Base-by-base conservation (phyloP, 2,797 vertebrate species). In the Passerculus sandwichensis region DNA sequence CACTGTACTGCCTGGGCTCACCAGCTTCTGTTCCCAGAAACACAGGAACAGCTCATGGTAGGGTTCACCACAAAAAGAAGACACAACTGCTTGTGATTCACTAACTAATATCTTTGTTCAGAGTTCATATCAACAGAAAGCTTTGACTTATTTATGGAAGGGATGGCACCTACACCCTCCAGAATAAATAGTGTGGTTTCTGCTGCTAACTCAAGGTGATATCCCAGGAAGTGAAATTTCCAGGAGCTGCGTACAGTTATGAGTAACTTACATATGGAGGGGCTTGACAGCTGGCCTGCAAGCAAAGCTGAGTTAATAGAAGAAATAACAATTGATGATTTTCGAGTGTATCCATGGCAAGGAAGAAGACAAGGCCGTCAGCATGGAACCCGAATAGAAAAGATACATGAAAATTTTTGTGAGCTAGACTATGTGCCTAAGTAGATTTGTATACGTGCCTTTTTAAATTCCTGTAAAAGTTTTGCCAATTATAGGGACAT, bases 21-120 rank as follows among this genome's bases (percentile, higher is more conserved):
- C 10, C 12, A n/a, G 4, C 27, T 59, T 67, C 69, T 85, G 5
- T 13, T 27, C 44, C 17, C 61, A 45, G 34, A 25, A 75, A 9
- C 25, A 3, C 65, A 17, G 30, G 7, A 6, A 36, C 6, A 11
- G 11, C 8, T 85, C 3, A 1, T 5, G 1, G 29, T 22, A 71
- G 8, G 4, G 2, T 18, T 85, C 51, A 36, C 11, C 12, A 59
- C 30, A 56, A 29, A 87, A 65, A 12, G 19, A n/a, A 72, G 17
- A 26, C 9, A 30, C 0, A 3, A 11, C 16, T 50, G n/a, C 42
- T 44, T 30, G 7, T 50, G 19, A 32, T 76, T 79, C 51, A 61
- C 8, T n/a, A 66, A 65, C 1, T 1, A 38, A 12, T 54, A 20
- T 7, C 14, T 61, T 78, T 61, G 15, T 22, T 85, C 70, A 65